Evolutionary conservation across 2,888 invertebrate species (phyloP).

Genomic region (Pristionchus entomophagus): DNA sequence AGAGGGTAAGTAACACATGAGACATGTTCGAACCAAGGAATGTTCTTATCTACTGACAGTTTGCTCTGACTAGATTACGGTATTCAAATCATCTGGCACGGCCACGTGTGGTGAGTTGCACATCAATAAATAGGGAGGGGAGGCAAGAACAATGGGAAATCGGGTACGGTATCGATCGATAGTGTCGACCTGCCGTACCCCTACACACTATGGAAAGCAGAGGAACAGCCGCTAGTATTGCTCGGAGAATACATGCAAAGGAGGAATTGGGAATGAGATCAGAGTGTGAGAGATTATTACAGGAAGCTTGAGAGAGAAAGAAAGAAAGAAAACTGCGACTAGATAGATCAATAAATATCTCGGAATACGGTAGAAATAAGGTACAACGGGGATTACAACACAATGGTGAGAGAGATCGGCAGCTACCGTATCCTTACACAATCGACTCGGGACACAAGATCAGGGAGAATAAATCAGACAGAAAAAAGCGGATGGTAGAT

Average conservation of each 20-base stretch:
- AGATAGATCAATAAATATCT: background rate
- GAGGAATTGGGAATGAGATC: background rate
- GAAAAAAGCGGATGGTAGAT: background rate
- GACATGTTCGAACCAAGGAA: slow-evolving; percentile 17
- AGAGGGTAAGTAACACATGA: slow-evolving; percentile 21
- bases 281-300: slow-evolving; percentile 21
- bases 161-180: background rate
- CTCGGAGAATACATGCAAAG: slow-evolving; percentile 7
- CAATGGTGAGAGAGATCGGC: background rate
- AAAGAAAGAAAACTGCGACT: background rate
- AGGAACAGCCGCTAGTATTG: slow-evolving; percentile 5
- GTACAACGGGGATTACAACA: slow-evolving; percentile 32
- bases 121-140: slow-evolving; percentile 1
- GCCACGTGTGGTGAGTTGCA: background rate
- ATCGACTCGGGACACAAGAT: background rate
- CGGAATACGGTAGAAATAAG: slow-evolving; percentile 20
- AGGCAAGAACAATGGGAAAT: background rate
- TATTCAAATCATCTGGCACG: slow-evolving; percentile 17
- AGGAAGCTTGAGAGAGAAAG: background rate
- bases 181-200: slow-evolving; percentile 17
- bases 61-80: slow-evolving; percentile 30
- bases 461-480: background rate
- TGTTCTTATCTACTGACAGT: background rate
- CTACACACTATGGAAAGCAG: slow-evolving; percentile 7
- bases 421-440: slow-evolving; percentile 1